A percentile compares a stretch with the other conserved stretches of the same genome.
Conservation (phyloP, 2,888 invertebrate species). For the Rotaria macrura region DNA sequence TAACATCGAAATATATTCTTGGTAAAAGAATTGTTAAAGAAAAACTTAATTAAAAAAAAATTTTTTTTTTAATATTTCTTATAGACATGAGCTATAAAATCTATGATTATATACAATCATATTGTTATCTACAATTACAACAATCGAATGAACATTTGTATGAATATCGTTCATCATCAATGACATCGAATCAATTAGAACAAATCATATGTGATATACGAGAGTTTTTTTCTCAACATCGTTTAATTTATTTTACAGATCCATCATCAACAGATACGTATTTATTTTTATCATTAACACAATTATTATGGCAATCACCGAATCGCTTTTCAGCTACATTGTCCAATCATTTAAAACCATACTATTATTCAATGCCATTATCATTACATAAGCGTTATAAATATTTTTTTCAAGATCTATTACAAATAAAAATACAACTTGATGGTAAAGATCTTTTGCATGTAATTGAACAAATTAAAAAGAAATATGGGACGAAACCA, state of each 20-base stretch:
- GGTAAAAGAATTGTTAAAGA: neutral
- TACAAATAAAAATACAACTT: constrained; percentile 22
- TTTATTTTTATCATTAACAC: neutral
- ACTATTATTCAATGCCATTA: constrained; percentile 26
- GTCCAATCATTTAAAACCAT: constrained; percentile 21
- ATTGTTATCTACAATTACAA: constrained; percentile 21
- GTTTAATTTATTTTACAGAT: neutral
- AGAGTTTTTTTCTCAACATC: neutral
- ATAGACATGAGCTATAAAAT: constrained; percentile 27
- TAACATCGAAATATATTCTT: constrained; percentile 4
- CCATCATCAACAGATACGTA: neutral
- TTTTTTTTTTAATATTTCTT: too few relatives aligned
- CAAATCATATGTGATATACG: neutral
- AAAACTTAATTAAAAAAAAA: too few relatives aligned
- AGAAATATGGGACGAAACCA: constrained; percentile 22
- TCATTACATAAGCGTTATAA: constrained; percentile 19
- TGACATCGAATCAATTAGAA: neutral
- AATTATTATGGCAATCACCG: constrained; percentile 20
- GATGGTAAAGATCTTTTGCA: constrained; percentile 25
- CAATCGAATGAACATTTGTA: neutral
- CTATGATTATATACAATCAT: constrained; percentile 29
- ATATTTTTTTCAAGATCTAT: constrained; percentile 23
- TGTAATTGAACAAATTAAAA: constrained; percentile 20
- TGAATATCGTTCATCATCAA: neutral
- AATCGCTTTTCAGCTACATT: neutral